Evolutionary conservation across 2,797 vertebrate species (phyloP).

Genomic region (Lagorchestes hirsutus): DNA sequence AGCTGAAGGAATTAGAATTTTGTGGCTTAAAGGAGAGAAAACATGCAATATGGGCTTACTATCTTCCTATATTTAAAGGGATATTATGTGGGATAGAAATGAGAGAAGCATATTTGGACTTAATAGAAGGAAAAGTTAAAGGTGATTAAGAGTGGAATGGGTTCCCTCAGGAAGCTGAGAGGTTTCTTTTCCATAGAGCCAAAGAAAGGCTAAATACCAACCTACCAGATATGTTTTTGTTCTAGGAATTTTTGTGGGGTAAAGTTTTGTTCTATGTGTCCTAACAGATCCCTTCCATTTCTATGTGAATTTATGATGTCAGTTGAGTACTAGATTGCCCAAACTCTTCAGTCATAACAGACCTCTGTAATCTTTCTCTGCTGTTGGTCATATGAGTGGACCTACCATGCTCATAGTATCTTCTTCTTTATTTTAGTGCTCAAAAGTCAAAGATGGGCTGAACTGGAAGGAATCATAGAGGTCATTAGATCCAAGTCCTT

Average conservation of each 20-base stretch:
- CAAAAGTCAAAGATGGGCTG: not conserved
- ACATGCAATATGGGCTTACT: not conserved
- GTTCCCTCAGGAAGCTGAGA: not conserved
- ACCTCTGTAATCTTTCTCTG: not conserved
- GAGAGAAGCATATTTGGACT: not conserved
- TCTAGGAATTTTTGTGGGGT: too few relatives aligned
- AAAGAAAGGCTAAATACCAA: not conserved
- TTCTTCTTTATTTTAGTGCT: not conserved
- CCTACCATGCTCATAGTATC: not conserved
- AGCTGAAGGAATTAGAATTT: not conserved
- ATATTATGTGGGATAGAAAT: not conserved
- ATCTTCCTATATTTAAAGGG: not conserved
- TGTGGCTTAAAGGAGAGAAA: not conserved
- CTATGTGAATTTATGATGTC: not conserved
- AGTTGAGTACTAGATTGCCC: fast-evolving
- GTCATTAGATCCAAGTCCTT: not conserved
- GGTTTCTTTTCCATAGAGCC: not conserved
- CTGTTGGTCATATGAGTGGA: not conserved
- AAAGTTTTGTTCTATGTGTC: not conserved
- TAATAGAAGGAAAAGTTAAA: not conserved
- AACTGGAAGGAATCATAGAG: not conserved
- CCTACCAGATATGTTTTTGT: not conserved
- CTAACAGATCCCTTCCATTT: not conserved
- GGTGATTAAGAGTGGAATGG: not conserved
- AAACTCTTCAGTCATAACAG: not conserved